Base-by-base conservation (phyloP, 2,113 vertebrate genomes). In the Perognathus longimembris region DNA sequence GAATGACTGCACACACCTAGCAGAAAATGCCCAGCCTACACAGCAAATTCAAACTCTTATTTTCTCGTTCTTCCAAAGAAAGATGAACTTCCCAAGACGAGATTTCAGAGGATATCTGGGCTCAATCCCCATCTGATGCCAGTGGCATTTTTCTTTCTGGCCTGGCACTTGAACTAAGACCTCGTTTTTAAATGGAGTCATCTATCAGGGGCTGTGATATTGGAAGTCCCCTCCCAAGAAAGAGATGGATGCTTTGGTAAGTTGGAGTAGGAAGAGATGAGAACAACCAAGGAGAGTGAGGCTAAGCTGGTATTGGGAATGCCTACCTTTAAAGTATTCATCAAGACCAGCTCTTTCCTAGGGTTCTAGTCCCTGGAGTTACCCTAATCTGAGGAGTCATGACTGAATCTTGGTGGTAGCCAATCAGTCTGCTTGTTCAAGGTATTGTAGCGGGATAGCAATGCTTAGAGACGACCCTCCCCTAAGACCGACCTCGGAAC, bases 81-180 rank as follows among this genome's bases (percentile, higher is more conserved):
- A 73, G 45, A 87, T 67, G 61, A 40, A n/a, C 71, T 88, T 82
- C n/a, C 73, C 84, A 6, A 90, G 79, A 61, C 2, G 9, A 80
- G 10, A 12, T 3, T 3, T 79, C 10, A 2, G 6, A 8, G 1
- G 17, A 75, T 38, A 76, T 24, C 66, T 54, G 21, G 38, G 24
- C 61, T 18, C 45, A n/a, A 45, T n/a, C 50, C 78, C 50, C 38
- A 36, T 36, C 26, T 66, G 76, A 42, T 18, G 42, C 28, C 54
- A n/a, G 36, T 4, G 2, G 4, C 24, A 26, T 17, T 77, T 21
- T 57, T 32, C 18, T 34, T 42, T 59, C 36, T 45, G 50, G 64
- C 71, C 69, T 76, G 34, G 28, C 26, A 45, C 63, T 87, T 36
- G 36, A 80, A 32, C 22, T 15, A 45, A 7, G 73, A n/a, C 79